phyloP scores from a whole-genome alignment of 2,797 vertebrate genomes.

The Cynodonichthys magdalenae region DNA sequence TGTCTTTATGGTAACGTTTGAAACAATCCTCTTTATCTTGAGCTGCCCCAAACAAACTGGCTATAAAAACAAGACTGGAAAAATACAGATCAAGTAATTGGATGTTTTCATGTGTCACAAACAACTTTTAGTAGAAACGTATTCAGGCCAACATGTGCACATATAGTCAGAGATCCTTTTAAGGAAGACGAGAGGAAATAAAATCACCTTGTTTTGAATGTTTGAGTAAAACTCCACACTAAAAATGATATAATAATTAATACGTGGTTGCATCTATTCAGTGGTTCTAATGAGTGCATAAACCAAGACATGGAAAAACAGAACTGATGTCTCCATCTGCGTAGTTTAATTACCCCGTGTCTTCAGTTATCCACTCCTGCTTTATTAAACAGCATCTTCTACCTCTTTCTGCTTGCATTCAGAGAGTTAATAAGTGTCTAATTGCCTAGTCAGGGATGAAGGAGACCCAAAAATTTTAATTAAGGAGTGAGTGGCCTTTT shows the following conservation, averaged over 20 bases:
- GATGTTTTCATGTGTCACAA: too few relatives aligned
- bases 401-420: constrained; percentile 59
- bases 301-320: constrained; percentile 43
- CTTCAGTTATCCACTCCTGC: constrained; percentile 35
- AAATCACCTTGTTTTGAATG: neutral
- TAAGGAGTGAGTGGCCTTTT: constrained; percentile 55
- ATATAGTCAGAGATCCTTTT: neutral
- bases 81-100: too few relatives aligned
- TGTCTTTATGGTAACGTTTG: constrained; percentile 61
- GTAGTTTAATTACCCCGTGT: constrained; percentile 60
- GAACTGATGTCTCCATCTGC: constrained; percentile 6
- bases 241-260: neutral
- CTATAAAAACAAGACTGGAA: too few relatives aligned
- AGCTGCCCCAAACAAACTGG: constrained; percentile 8
- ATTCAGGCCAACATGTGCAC: too few relatives aligned
- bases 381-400: constrained; percentile 64
- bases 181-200: constrained; percentile 5
- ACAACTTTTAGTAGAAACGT: too few relatives aligned
- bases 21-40: constrained; percentile 15
- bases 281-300: constrained; percentile 32
- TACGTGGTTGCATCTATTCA: constrained; percentile 1
- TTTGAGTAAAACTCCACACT: neutral
- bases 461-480: constrained; percentile 71
- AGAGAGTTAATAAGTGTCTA: constrained; percentile 69
- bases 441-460: constrained; percentile 57